Evolutionary conservation across 2,888 invertebrate species (phyloP), one percentile per base, ranked within the genome.

Genomic region (Idaea aversata): DNA sequence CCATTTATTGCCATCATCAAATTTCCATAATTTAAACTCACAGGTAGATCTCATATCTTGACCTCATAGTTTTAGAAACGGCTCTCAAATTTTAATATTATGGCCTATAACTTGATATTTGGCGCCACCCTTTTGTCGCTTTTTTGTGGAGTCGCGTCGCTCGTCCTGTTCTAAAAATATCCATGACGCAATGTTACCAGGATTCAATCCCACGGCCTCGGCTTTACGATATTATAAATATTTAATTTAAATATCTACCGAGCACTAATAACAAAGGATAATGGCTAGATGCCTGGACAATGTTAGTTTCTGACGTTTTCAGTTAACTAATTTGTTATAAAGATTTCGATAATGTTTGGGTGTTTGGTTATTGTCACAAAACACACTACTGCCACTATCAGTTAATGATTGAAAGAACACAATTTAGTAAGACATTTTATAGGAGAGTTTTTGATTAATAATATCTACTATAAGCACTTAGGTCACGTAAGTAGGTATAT

Each of bases 161-260:
- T 80, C 82, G 86, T 80, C 85, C 83, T 78, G 82, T 68, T 77
- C 90, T 91, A 91, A 88, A 92, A 90, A 91, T 91, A 91, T 78
- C 85, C 81, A 78, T 92, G 92, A 91, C 88, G 91, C 82, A 87
- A 88, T 71, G 68, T 67, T 68, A 66, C 72, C 77, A 78, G 79
- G 47, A 47, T 65, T 67, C 69, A 76, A 79, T 89, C 88, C 87
- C 89, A 88, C 88, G 88, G 80, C 74, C 78, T 71, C 80, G 71
- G 80, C 70, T 72, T 75, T 74, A 66, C 77, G 79, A 81, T 82
- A 86, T 87, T 85, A 88, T 91, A 90, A 90, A 91, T 91, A 91
- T 91, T 91, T 88, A 86, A 89, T 86, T 81, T 85, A 85, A 87
- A 88, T 86, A 85, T 87, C 85, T 83, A 59, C 59, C 59, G 66